A percentile compares a stretch with the other conserved stretches of the same genome.
These are phyloP conservation scores for Phymorhynchus buccinoides DNA, from an alignment of 1,140 invertebrate genomes.

Conservation along the genomic window DNA sequence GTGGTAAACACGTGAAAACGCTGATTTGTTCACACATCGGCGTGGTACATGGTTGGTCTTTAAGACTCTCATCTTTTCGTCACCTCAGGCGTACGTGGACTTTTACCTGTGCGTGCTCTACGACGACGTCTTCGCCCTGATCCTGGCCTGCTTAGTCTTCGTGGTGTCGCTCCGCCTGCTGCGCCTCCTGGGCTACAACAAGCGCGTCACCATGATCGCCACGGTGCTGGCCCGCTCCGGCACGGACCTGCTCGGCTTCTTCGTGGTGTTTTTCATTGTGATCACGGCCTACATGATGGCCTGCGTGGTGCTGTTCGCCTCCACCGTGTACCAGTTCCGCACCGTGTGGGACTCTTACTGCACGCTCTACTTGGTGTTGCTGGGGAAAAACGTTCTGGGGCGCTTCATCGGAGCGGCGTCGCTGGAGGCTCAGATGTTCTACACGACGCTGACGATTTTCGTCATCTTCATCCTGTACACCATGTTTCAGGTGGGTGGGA, in stretches of 20 bases:
- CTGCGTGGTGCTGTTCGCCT: conserved; percentile 59
- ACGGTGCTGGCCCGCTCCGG: conserved; percentile 44
- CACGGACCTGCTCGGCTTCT: conserved; percentile 58
- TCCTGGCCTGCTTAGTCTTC: conserved; percentile 52
- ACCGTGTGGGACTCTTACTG: conserved; percentile 52
- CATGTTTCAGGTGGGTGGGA: conserved; percentile 44
- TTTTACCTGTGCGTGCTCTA: conserved; percentile 58
- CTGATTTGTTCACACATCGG: no score
- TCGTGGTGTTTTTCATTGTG: conserved; percentile 60
- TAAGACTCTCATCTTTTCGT: no score
- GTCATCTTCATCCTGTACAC: conserved; percentile 52
- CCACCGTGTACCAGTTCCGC: conserved; percentile 53
- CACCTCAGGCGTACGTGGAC: conserved; percentile 43
- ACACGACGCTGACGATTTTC: conserved; percentile 51
- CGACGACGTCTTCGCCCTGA: conserved; percentile 48
- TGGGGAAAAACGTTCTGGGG: conserved; percentile 57
- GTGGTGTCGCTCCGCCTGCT: conserved; percentile 55
- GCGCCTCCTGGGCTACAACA: conserved; percentile 64
- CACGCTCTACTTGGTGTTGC: conserved; percentile 53
- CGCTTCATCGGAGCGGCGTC: conserved; percentile 39
- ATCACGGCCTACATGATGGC: conserved; percentile 59
- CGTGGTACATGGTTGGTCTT: no score
- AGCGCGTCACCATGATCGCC: conserved; percentile 52
- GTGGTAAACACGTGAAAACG: no score
- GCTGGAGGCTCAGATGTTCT: conserved; percentile 47